These are phyloP conservation scores for Cercopithecus mitis DNA, from an alignment of 2,797 vertebrate genomes.

Conservation along the genomic window DNA sequence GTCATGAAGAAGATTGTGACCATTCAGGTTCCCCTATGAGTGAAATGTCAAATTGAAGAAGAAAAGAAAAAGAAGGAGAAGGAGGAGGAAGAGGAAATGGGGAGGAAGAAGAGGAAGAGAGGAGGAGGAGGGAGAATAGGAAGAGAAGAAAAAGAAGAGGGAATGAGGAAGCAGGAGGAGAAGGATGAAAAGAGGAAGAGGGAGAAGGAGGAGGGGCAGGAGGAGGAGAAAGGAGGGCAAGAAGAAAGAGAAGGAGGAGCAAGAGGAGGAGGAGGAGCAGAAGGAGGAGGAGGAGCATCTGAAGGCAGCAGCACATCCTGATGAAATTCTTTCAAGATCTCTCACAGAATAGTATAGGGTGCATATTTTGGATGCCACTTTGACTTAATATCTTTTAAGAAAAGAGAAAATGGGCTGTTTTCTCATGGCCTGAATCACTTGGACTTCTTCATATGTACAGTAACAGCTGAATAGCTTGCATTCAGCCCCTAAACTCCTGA, in stretches of 20 bases:
- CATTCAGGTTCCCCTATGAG: neutral
- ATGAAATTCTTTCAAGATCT: neutral
- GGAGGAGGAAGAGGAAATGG: neutral
- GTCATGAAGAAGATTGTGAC: neutral
- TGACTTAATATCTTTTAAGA: neutral
- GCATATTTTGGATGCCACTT: neutral
- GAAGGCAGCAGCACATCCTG: neutral
- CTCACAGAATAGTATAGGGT: neutral
- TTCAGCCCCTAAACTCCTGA: slow-evolving; percentile 60
- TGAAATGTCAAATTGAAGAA: slow-evolving; percentile 3
- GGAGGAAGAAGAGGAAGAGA: neutral
- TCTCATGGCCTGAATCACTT: slow-evolving; percentile 13
- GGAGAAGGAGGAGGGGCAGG: neutral
- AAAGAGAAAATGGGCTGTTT: neutral
- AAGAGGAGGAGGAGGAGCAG: neutral
- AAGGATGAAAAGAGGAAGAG: neutral
- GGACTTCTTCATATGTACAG: slow-evolving; percentile 49
- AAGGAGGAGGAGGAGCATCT: neutral
- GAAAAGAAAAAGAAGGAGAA: neutral
- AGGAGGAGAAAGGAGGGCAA: neutral
- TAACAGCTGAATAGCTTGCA: slow-evolving; percentile 69
- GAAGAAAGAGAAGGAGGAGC: neutral
- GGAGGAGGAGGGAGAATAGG: neutral
- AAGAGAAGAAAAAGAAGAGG: neutral
- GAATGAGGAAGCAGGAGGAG: neutral